Evolutionary conservation across 2,797 vertebrate species (phyloP).

Genomic region (Picus viridis): DNA sequence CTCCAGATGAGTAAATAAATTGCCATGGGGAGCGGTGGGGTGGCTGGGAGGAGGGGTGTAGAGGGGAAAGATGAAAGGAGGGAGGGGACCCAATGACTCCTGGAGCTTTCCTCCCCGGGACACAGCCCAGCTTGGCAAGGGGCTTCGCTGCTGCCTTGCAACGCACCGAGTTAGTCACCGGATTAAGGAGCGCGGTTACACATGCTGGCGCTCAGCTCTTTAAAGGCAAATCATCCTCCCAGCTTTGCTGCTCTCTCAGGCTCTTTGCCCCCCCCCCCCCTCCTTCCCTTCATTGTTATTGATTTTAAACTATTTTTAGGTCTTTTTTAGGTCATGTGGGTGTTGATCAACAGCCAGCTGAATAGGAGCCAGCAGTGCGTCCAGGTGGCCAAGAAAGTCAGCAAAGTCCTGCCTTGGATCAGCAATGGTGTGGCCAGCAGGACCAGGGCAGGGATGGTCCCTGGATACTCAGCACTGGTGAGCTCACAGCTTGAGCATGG

Average conservation of each 20-base stretch:
- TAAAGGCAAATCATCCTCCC: constrained; percentile 66
- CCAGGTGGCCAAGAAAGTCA: too few species aligned
- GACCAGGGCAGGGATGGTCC: too few species aligned
- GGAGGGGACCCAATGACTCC: constrained; percentile 29
- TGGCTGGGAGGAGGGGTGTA: neutral
- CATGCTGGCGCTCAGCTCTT: constrained; percentile 58
- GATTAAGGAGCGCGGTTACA: constrained; percentile 62
- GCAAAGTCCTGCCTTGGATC: too few species aligned
- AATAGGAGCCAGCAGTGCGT: too few species aligned
- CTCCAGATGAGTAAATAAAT: constrained; percentile 75
- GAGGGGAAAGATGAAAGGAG: neutral
- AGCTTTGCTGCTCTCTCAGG: neutral
- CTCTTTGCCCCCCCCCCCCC: neutral
- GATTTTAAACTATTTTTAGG: neutral
- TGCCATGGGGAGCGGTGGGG: constrained; percentile 19
- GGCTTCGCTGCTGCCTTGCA: neutral
- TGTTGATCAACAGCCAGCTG: too few species aligned
- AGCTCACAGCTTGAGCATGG: too few species aligned
- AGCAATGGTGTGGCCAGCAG: too few species aligned
- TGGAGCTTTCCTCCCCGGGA: constrained; percentile 47
- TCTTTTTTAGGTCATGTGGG: too few species aligned
- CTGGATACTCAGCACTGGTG: too few species aligned
- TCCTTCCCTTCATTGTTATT: neutral
- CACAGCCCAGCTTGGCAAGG: constrained; percentile 40
- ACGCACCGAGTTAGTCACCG: constrained; percentile 63